phyloP scores from a whole-genome alignment of 2,888 invertebrate genomes.

The Polydrusus cervinus region DNA sequence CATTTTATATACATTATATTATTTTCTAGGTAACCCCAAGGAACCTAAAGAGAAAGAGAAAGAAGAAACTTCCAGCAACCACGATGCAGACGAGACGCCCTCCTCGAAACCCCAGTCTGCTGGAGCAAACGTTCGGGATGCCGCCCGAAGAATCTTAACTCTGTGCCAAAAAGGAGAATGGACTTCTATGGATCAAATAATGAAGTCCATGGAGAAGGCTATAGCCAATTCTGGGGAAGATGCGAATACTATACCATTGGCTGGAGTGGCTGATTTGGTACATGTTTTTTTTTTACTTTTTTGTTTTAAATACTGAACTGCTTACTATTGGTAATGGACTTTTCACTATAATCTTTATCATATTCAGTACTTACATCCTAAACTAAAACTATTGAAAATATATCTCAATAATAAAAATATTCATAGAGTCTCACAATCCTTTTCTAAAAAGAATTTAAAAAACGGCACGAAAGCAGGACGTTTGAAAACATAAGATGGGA shows the following conservation, averaged over 20 bases:
- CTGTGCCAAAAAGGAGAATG: slow-evolving; percentile 92
- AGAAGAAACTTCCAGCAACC: slow-evolving; percentile 70
- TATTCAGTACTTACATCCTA: too few species aligned
- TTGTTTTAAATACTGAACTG: too few species aligned
- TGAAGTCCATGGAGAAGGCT: slow-evolving; percentile 89
- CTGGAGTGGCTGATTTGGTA: slow-evolving; percentile 88
- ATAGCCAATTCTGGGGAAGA: slow-evolving; percentile 84
- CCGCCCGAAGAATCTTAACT: slow-evolving; percentile 83
- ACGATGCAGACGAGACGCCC: slow-evolving; percentile 64
- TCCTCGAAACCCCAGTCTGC: slow-evolving; percentile 86
- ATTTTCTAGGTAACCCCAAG: slow-evolving; percentile 56
- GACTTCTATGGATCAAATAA: slow-evolving; percentile 90
- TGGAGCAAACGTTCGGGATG: slow-evolving; percentile 85
- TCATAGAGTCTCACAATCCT: too few species aligned
- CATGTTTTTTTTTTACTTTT: slow-evolving; percentile 58
- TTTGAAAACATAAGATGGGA: too few species aligned
- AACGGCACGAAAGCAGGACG: too few species aligned
- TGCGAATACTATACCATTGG: slow-evolving; percentile 82
- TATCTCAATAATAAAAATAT: too few species aligned
- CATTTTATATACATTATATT: too few species aligned
- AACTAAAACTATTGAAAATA: too few species aligned
- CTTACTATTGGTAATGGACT: too few species aligned
- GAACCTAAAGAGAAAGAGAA: slow-evolving; percentile 76
- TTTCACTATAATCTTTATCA: too few species aligned
- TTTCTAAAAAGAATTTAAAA: too few species aligned